Evolutionary conservation across 2,888 invertebrate species (phyloP), one percentile per base, ranked within the genome.

Genomic region (Sphecodes monilicornis): DNA sequence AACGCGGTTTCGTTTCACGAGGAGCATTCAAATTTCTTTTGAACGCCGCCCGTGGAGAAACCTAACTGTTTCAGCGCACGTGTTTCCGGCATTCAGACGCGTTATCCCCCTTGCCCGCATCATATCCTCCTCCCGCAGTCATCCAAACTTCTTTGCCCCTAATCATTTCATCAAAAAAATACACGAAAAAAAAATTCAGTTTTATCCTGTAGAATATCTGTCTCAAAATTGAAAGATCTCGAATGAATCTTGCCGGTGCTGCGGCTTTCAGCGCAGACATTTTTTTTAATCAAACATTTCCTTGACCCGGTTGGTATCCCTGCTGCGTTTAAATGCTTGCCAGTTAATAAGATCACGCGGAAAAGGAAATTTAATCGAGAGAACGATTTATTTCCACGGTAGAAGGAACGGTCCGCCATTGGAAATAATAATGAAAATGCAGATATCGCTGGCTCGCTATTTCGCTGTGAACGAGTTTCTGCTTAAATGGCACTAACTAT

Each of bases 1-100:
- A 75, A 57, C 68, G 76, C 72, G 81, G 72, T 76, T 80, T 66
- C 80, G 75, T 80, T 80, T 72, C 68, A 57, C 57, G 57, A 29
- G 72, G 72, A 16, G 39, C 68, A 32, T 72, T 76, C 41, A 29
- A 76, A 68, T 76, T 76, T 73, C 71, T 76, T 81, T 81, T 73
- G 32, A 57, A 46, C 29, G 66, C 16, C 29, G 60, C 13, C 50
- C 50, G 22, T 11, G 43, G 69, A 29, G 39, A 60, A 83, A 80
- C 71, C 69, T 66, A 75, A 29, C 60, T 75, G 46, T 66, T 64
- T 41, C 50, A 64, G 41, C 60, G 60, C 60, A 50, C 41, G 54
- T 54, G 54, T 74, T 75, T 32, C 26, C 70, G n/a, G 32, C 36
- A 82, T 74, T 57, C 60, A 60, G 74, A 6, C 74, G 74, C 46